These are phyloP conservation scores for Protonemura montana DNA, from an alignment of 2,888 invertebrate genomes.

Conservation along the genomic window DNA sequence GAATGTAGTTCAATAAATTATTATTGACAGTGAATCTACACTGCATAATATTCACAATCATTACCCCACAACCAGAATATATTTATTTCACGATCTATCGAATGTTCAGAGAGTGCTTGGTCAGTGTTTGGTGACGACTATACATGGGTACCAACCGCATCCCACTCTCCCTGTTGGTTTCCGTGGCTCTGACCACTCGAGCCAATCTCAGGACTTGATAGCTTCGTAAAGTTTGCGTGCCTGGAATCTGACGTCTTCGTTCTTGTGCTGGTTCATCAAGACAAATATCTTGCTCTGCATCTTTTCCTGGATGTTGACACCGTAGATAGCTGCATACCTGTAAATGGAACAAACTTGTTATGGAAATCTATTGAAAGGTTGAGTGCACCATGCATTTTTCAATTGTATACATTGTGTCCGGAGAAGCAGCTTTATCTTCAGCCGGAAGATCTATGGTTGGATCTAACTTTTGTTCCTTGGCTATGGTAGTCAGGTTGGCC, in stretches of 20 bases:
- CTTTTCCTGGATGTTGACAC: conserved; percentile 57
- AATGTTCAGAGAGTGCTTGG: background rate
- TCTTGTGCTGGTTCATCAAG: conserved; percentile 56
- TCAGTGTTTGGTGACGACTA: conserved; percentile 49
- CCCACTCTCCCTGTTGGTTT: conserved; percentile 32
- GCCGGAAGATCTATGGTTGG: conserved; percentile 61
- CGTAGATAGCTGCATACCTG: conserved; percentile 60
- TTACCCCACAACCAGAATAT: conserved; percentile 7
- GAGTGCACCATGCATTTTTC: background rate
- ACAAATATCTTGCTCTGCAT: conserved; percentile 56
- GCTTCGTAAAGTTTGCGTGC: conserved; percentile 56
- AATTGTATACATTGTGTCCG: conserved; percentile 61
- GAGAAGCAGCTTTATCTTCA: conserved; percentile 63
- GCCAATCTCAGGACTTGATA: conserved; percentile 53
- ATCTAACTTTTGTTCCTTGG: conserved; percentile 58
- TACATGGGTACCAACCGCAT: conserved; percentile 47
- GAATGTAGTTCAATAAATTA: background rate
- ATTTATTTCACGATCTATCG: background rate
- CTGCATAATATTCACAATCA: background rate
- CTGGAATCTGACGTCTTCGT: conserved; percentile 57
- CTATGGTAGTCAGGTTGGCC: conserved; percentile 61
- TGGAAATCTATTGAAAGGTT: conserved; percentile 34
- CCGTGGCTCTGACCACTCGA: conserved; percentile 40
- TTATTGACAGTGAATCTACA: background rate
- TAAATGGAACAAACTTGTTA: conserved; percentile 48